phyloP scores from a whole-genome alignment of 2,797 vertebrate species.

The Siniperca scherzeri region DNA sequence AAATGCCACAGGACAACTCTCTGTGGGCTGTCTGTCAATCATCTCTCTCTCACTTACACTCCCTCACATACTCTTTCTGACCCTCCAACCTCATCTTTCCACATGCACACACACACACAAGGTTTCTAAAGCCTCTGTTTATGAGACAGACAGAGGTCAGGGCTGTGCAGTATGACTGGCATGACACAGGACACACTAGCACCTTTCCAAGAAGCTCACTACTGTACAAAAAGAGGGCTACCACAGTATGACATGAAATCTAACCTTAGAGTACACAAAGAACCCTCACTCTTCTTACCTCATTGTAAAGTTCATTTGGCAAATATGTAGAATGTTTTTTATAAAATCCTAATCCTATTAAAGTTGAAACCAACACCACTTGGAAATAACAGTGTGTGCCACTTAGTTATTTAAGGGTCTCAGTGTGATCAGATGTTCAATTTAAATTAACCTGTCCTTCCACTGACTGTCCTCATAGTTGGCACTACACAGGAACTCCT shows the following conservation, averaged over 20 bases:
- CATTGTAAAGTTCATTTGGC: constrained; percentile 17
- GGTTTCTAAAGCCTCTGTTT: constrained; percentile 51
- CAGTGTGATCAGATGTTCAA: constrained; percentile 56
- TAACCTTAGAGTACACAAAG: constrained; percentile 2
- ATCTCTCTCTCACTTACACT: constrained; percentile 47
- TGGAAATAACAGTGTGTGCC: constrained; percentile 58
- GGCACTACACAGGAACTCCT: constrained; percentile 7
- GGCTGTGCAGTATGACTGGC: constrained; percentile 23
- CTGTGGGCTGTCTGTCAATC: constrained; percentile 31
- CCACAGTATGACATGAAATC: constrained; percentile 26
- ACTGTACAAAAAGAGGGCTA: not conserved
- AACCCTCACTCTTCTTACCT: not conserved
- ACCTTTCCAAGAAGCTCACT: constrained; percentile 34
- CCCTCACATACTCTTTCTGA: constrained; percentile 35
- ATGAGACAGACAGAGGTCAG: constrained; percentile 49
- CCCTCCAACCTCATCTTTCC: constrained; percentile 6
- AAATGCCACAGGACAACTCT: constrained; percentile 32
- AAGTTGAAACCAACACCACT: constrained; percentile 61
- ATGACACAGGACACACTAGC: constrained; percentile 24
- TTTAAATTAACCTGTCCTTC: constrained; percentile 69
- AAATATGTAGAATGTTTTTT: constrained; percentile 35
- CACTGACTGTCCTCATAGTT: constrained; percentile 30
- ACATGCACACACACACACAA: constrained; percentile 1
- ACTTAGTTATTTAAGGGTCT: constrained; percentile 39
- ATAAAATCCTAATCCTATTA: constrained; percentile 56